Base-by-base conservation (phyloP, 2,888 invertebrate species). In the Leuctra nigra region DNA sequence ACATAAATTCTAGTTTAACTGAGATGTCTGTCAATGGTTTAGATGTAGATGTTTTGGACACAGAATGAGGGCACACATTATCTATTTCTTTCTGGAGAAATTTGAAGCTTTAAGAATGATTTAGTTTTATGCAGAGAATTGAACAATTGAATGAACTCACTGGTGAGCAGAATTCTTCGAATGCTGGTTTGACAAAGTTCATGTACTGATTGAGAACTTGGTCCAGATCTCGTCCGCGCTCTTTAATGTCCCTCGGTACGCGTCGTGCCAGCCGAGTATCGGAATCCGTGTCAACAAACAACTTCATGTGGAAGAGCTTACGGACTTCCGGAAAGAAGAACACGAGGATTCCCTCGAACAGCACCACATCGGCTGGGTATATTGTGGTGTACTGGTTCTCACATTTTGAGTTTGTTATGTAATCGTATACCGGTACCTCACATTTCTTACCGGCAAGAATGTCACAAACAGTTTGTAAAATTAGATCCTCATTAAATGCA, bases 221-320 rank as follows among this genome's bases (percentile, higher is more conserved):
- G 67, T 97, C 95, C 69, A 99, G 75, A 70, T 95, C 92, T 38
- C 99, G 77, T 1, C 95, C 94, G 61, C 95, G 82, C 73, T 98
- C 96, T 69, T 90, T 90, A 53, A 95, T 96, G 71, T 99, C 99
- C 59, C 98, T 81, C 36, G 95, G 87, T 52, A 99, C 98, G 83
- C 98, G 80, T 66, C 98, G 80, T 0, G 97, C 95, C 20, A 99
- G 78, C 68, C 99, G 80, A 1, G 96, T 99, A 71, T 99, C 99
- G 0, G 99, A 96, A 75, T 99, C 98, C 0, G 97, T 97, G 70
- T 99, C 99, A 2, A 99, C 98, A 75, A 99, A 99, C 36, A 99
- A 77, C 73, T 99, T 99, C 95, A 99, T 97, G 73, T 98, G 93
- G 76, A 98, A 99, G 58, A 97, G 76, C 59, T 96, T 89, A 53